Evolutionary conservation across 2,113 vertebrate genomes (phyloP), one percentile per base, ranked within the genome.

Genomic region (Pterocles burchelli): DNA sequence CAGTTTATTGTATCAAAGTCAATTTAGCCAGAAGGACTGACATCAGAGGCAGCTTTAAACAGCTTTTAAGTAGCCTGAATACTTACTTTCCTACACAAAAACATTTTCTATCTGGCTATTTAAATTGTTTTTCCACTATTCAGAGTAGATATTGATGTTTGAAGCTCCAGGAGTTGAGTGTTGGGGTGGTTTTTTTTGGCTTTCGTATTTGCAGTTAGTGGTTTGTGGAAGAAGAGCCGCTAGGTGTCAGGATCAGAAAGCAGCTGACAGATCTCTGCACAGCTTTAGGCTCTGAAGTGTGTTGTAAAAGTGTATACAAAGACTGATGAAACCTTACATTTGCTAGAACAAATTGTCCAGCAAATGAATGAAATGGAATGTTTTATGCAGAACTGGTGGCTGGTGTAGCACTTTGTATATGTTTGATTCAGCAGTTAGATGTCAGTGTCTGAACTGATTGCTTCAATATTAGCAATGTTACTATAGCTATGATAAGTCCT

Each of bases 211-310:
- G 25, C 41, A 52, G 15, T 67, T 75, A 33, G 48, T 38, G 49
- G 49, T 17, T 52, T 71, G 57, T 83, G 87, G 71, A 76, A 59
- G 52, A 46, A 33, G 13, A 45, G 34, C 97, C 97, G 43, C 96
- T 97, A 96, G 97, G 90, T 97, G 97, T 96, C 97, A 98, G 97
- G 70, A 94, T 71, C 61, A 52, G 94, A 85, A 89, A 97, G 93
- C 93, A 2, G 0, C 84, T 49, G 34, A 10, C 13, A 3, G 11
- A 3, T 17, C 48, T 73, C 28, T 58, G 55, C 19, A 1, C 1
- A 21, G 34, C 22, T 65, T 79, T 57, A 26, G 26, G 0, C 9
- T 62, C 33, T 22, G 43, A 76, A 17, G n/a, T 71, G 5, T 34
- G 49, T 67, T 9, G 2, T 61, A 26, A 41, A 75, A 76, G 22